These are phyloP conservation scores for Pelmatolapia mariae DNA, from an alignment of 2,113 vertebrate genomes.

Conservation along the genomic window DNA sequence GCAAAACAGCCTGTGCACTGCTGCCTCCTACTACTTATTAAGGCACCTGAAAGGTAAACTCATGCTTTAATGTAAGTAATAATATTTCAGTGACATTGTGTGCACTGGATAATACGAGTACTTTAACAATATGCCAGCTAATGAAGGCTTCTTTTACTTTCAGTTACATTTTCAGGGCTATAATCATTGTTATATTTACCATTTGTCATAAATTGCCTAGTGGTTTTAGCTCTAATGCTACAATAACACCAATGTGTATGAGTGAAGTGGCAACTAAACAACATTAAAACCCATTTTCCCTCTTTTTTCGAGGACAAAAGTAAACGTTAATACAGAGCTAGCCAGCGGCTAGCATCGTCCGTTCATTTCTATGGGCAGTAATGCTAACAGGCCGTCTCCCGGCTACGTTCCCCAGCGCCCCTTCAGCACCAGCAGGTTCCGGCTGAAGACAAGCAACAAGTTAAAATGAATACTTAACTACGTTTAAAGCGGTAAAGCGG, in stretches of 20 bases:
- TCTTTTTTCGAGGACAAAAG: background rate
- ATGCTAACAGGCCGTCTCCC: slow-evolving; percentile 19
- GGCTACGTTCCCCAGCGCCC: background rate
- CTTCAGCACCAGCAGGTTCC: background rate
- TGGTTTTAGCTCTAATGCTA: background rate
- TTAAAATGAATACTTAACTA: background rate
- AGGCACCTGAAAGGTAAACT: background rate
- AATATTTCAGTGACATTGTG: background rate
- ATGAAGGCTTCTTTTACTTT: background rate
- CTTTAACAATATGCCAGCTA: background rate
- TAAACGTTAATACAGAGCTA: background rate
- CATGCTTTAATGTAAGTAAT: background rate
- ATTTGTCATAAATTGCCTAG: background rate
- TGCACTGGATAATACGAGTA: background rate
- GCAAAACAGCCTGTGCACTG: background rate
- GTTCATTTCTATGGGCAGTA: background rate
- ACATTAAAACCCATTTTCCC: background rate
- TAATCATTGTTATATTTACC: background rate
- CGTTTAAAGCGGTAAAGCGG: background rate
- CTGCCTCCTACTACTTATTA: background rate
- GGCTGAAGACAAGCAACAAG: background rate
- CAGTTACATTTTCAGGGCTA: background rate
- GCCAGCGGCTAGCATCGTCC: slow-evolving; percentile 6
- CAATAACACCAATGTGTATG: background rate
- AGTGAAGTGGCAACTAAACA: background rate